A percentile compares a stretch with the other conserved stretches of the same genome.
Evolutionary conservation across 2,113 vertebrate genomes (phyloP).

Genomic region (Melospiza melodia): DNA sequence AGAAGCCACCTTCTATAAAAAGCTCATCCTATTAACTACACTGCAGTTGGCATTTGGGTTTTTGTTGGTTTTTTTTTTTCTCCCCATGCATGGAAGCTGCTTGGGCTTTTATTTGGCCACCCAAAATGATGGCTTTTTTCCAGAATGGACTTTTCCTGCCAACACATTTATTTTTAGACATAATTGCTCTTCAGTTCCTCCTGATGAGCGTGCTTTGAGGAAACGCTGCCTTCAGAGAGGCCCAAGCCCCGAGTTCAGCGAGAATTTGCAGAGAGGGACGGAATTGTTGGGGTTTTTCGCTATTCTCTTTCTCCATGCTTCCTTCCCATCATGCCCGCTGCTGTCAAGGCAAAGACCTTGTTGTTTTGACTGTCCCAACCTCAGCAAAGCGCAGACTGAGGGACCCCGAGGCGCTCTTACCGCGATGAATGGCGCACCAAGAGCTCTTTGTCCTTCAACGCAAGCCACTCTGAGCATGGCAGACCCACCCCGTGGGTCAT

Average conservation of each 20-base stretch:
- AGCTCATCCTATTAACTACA: not conserved
- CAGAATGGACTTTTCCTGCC: not conserved
- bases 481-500: not conserved
- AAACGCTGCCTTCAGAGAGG: not conserved
- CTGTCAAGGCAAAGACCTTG: not conserved
- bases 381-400: not conserved
- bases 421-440: not conserved
- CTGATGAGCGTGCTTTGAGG: not conserved
- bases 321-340: not conserved
- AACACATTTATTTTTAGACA: not conserved
- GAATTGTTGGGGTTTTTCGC: not conserved
- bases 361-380: not conserved
- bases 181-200: not conserved
- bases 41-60: not conserved
- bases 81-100: not conserved
- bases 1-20: not conserved
- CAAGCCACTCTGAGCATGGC: not conserved
- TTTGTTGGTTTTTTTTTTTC: not conserved
- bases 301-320: not conserved
- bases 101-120: not conserved
- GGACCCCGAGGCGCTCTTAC: not conserved
- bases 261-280: not conserved
- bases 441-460: not conserved
- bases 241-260: not conserved
- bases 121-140: not conserved